Conservation (phyloP, 2,113 vertebrate genomes). For the Cacatua alba region DNA sequence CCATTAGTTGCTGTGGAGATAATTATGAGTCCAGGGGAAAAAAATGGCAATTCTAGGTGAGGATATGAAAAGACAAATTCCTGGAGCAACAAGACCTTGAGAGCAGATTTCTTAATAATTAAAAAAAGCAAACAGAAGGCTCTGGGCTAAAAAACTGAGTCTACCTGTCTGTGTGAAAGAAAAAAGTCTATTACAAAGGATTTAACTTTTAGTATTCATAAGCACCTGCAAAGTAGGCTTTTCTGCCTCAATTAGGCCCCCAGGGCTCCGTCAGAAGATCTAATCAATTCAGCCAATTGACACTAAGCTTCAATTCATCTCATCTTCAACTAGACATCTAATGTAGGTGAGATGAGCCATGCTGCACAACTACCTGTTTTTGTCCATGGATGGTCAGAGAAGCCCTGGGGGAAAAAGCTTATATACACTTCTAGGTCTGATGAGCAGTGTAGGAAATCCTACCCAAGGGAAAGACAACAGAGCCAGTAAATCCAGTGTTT, state of each 20-base stretch:
- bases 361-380: neutral
- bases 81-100: neutral
- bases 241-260: neutral
- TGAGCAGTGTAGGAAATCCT: neutral
- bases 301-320: neutral
- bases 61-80: neutral
- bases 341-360: rapidly evolving
- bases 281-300: neutral
- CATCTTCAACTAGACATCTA: neutral
- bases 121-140: neutral
- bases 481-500: neutral
- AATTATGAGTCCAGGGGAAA: neutral
- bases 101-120: neutral
- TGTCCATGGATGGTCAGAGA: neutral
- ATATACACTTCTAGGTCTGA: rapidly evolving
- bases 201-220: neutral
- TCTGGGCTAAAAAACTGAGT: neutral
- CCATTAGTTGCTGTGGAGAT: constrained; percentile 14
- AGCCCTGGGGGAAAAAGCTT: neutral
- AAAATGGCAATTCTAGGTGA: neutral
- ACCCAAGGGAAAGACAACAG: neutral
- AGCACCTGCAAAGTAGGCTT: neutral
- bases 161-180: neutral
- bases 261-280: neutral
- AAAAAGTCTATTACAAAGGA: neutral